These are phyloP conservation scores for Oreochromis grahami DNA, from an alignment of 2,797 vertebrate species.

Conservation along the genomic window DNA sequence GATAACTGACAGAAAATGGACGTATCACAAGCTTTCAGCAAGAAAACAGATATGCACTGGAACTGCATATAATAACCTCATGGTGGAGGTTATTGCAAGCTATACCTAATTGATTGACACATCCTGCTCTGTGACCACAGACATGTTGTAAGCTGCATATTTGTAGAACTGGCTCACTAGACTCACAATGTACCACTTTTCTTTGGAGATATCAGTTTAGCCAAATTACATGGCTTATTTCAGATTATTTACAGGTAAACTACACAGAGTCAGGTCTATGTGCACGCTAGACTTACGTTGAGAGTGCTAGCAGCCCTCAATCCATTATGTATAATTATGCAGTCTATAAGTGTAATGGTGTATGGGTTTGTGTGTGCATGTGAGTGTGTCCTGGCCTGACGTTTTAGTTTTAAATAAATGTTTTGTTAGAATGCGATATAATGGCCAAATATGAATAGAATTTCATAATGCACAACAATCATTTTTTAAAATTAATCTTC, in stretches of 20 bases:
- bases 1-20: neutral
- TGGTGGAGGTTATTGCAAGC: neutral
- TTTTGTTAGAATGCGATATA: neutral
- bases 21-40: neutral
- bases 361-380: neutral
- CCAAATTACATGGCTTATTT: conserved; percentile 30
- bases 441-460: neutral
- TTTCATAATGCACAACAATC: neutral
- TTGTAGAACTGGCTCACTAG: neutral
- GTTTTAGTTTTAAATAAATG: neutral
- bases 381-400: neutral
- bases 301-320: conserved; percentile 4
- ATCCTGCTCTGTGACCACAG: neutral
- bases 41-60: neutral
- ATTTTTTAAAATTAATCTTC: accelerated
- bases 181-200: neutral
- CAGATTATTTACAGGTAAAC: conserved; percentile 41
- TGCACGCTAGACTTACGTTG: conserved; percentile 30
- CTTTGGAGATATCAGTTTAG: neutral
- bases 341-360: conserved; percentile 21
- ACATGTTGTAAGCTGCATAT: neutral
- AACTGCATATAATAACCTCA: neutral
- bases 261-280: conserved; percentile 1
- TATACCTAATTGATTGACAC: neutral
- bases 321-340: conserved; percentile 39